Conservation (phyloP, 1,140 invertebrate genomes). For the Ectropis grisescens region DNA sequence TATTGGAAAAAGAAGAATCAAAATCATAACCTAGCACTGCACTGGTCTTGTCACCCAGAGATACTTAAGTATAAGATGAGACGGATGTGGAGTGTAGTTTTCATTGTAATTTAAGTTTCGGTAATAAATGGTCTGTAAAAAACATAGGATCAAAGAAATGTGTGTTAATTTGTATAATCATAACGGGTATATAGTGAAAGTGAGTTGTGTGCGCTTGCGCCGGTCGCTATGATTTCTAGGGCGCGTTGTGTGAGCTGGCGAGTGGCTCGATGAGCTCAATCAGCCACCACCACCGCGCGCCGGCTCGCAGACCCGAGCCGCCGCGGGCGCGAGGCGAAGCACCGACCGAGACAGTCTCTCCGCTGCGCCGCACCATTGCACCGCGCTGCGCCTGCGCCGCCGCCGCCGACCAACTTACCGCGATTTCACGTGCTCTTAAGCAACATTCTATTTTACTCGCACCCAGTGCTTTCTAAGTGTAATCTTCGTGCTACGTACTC, state of each 20-base stretch:
- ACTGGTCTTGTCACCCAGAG: no score
- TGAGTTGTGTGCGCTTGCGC: constrained; percentile 29
- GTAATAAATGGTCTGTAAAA: constrained; percentile 15
- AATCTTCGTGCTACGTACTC: background rate
- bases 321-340: no score
- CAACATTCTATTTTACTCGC: constrained; percentile 3
- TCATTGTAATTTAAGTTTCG: no score
- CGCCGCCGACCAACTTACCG: background rate
- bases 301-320: no score
- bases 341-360: constrained; percentile 14
- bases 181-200: constrained; percentile 38
- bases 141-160: no score
- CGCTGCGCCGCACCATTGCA: constrained; percentile 25
- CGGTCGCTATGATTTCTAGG: constrained; percentile 35
- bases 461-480: constrained; percentile 1
- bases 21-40: no score
- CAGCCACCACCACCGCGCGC: constrained; percentile 1
- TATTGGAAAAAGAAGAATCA: no score
- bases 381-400: constrained; percentile 13
- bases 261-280: background rate
- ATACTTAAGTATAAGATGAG: no score
- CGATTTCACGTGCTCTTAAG: constrained; percentile 15
- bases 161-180: no score
- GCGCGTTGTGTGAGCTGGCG: constrained; percentile 17
- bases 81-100: no score